Percentiles rank a stretch among this genome's conserved stretches.
Conservation (phyloP, 2,797 vertebrate species). For the Pantherophis alleghaniensis region DNA sequence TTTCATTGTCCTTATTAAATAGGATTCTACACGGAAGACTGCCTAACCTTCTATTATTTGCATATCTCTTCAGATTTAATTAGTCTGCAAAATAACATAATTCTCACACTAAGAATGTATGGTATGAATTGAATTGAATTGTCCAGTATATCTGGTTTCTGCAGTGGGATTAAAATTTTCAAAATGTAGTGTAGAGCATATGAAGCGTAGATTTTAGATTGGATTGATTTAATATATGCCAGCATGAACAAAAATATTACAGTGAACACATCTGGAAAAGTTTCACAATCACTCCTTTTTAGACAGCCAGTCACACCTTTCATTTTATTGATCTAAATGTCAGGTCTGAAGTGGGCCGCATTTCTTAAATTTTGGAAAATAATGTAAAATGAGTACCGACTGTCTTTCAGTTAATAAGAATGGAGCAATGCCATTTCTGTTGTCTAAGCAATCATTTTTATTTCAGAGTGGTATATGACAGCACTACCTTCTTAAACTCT, state of each 20-base stretch:
- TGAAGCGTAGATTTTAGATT: slow-evolving; percentile 24
- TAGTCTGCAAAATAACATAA: not conserved
- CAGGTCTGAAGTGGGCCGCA: not conserved
- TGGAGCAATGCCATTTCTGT: not conserved
- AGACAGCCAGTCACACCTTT: not conserved
- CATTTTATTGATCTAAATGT: not conserved
- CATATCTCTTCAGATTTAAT: not conserved
- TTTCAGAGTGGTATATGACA: not conserved
- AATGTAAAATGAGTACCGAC: not conserved
- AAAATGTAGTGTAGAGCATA: slow-evolving; percentile 20
- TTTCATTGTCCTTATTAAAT: not conserved
- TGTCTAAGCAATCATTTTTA: slow-evolving; percentile 15
- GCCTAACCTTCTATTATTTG: not conserved
- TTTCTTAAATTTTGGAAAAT: not conserved
- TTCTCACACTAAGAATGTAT: not conserved
- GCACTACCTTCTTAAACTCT: not conserved
- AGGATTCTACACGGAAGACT: not conserved
- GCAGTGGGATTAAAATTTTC: slow-evolving; percentile 16
- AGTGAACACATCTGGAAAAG: slow-evolving; percentile 39
- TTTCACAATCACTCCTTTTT: not conserved
- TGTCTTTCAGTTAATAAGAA: not conserved
- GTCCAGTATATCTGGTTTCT: not conserved
- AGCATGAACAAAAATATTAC: slow-evolving; percentile 4
- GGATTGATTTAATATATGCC: slow-evolving; percentile 32
- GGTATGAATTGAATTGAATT: not conserved